Conservation (phyloP, 1,140 invertebrate species). For the Saccostrea cuccullata region DNA sequence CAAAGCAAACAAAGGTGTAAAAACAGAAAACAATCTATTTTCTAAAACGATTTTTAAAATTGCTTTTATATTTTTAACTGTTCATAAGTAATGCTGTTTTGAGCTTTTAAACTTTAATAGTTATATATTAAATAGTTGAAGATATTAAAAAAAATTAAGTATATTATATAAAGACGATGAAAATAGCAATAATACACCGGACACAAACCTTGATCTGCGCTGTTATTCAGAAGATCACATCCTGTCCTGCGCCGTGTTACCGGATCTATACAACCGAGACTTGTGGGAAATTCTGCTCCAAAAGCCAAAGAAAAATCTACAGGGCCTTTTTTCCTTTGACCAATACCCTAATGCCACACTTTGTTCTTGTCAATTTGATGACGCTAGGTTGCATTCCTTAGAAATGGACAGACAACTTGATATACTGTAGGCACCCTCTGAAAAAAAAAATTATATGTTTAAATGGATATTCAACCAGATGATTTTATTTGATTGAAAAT, state of each 20-base stretch:
- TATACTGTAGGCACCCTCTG: conserved; percentile 84
- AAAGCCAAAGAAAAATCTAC: conserved; percentile 73
- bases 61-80: too few relatives aligned
- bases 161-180: neutral
- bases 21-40: too few relatives aligned
- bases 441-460: conserved; percentile 37
- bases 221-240: neutral
- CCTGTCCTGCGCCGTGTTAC: too few relatives aligned
- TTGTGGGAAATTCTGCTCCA: too few relatives aligned
- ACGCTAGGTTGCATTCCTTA: conserved; percentile 85
- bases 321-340: conserved; percentile 80
- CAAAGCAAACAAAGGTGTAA: too few relatives aligned
- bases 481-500: neutral
- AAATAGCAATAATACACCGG: neutral
- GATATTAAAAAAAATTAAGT: neutral
- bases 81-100: too few relatives aligned
- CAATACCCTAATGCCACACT: conserved; percentile 82
- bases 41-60: too few relatives aligned
- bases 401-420: conserved; percentile 86
- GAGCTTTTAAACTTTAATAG: too few relatives aligned
- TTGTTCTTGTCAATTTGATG: conserved; percentile 75
- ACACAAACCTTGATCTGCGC: neutral
- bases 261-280: too few relatives aligned
- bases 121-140: neutral
- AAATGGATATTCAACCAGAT: neutral